Evolutionary conservation across 1,140 invertebrate genomes (phyloP).

Genomic region (Cydia amplana): DNA sequence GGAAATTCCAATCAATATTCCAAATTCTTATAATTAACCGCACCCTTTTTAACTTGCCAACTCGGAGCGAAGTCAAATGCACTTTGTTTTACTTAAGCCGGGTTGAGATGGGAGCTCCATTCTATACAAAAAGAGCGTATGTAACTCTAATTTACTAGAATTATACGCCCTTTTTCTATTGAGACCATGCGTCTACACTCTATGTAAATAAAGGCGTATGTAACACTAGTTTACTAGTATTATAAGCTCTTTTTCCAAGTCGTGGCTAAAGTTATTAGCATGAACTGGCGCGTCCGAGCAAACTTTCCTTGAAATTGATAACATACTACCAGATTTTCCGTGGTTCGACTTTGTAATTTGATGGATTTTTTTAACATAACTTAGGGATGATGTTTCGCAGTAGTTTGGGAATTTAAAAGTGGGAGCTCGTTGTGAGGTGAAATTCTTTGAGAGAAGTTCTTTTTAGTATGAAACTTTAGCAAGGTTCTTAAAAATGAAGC

Average conservation of each 20-base stretch:
- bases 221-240: not conserved
- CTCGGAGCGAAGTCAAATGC: conserved; percentile 45
- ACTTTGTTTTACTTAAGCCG: conserved; percentile 51
- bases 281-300: conserved; percentile 41
- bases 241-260: conserved; percentile 27
- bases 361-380: conserved; percentile 40
- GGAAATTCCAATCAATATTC: conserved; percentile 1
- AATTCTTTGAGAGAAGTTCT: not conserved
- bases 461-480: not conserved
- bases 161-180: conserved; percentile 13
- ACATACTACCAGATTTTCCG: conserved; percentile 47
- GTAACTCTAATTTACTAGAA: not conserved
- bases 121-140: not conserved
- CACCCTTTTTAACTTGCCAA: conserved; percentile 38
- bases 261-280: conserved; percentile 44
- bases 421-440: not conserved
- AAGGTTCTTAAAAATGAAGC: not conserved
- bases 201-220: not conserved
- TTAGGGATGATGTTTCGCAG: conserved; percentile 1
- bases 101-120: conserved; percentile 37
- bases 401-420: not conserved
- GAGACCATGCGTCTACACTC: conserved; percentile 4
- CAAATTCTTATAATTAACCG: conserved; percentile 35
- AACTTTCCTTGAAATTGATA: conserved; percentile 48
- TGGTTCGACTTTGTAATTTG: conserved; percentile 38